phyloP scores from a whole-genome alignment of 2,797 vertebrate genomes.

The Falco peregrinus region DNA sequence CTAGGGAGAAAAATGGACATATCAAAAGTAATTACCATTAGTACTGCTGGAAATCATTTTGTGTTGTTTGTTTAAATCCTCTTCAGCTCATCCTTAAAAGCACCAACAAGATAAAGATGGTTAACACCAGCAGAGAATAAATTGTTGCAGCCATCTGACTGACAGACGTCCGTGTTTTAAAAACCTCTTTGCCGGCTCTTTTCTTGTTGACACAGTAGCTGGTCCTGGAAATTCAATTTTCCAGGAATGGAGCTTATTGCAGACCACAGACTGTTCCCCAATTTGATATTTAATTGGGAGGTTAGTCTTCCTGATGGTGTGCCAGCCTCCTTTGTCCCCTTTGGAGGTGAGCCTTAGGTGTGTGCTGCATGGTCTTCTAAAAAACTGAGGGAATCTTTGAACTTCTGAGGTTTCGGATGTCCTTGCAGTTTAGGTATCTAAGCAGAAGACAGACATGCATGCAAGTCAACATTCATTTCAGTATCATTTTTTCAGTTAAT shows the following conservation, averaged over 20 bases:
- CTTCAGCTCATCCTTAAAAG: neutral
- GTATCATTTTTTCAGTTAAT: slow-evolving; percentile 8
- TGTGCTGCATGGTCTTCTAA: neutral
- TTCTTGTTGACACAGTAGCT: neutral
- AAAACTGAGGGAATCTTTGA: neutral
- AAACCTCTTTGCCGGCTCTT: neutral
- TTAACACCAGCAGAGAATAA: slow-evolving; percentile 15
- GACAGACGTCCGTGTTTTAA: neutral
- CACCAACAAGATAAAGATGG: neutral
- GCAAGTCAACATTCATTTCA: neutral
- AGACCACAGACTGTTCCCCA: neutral
- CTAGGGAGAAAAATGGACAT: neutral
- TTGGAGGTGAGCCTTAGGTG: neutral
- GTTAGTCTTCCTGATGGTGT: neutral
- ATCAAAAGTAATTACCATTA: neutral
- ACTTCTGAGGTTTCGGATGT: neutral
- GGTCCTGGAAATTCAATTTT: slow-evolving; percentile 11
- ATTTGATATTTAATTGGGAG: neutral
- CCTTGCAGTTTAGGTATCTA: neutral
- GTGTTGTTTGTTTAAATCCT: neutral
- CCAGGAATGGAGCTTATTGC: neutral
- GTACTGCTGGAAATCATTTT: neutral
- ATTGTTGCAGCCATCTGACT: slow-evolving; percentile 38
- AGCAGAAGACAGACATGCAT: neutral
- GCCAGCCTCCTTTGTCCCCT: neutral